Conservation (phyloP, 2,113 vertebrate genomes). For the Nothocercus nigrocapillus region DNA sequence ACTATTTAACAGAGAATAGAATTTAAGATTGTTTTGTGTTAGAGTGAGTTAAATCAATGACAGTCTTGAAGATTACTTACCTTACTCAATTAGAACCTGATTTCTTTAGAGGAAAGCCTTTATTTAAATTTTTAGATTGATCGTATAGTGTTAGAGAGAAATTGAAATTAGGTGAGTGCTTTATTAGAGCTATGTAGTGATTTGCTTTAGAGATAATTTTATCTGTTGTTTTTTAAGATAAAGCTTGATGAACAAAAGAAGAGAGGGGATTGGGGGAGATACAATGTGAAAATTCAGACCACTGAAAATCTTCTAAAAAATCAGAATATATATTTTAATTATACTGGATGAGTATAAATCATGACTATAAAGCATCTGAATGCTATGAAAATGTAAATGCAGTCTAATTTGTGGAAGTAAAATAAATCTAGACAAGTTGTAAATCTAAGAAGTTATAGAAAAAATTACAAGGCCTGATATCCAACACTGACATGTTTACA, state of each 20-base stretch:
- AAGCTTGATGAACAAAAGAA: slow-evolving; percentile 72
- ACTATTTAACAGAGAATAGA: neutral
- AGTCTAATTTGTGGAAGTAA: slow-evolving; percentile 64
- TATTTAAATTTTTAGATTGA: slow-evolving; percentile 65
- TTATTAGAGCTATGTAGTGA: slow-evolving; percentile 63
- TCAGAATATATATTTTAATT: slow-evolving; percentile 75
- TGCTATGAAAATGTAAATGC: slow-evolving; percentile 76
- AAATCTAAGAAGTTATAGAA: slow-evolving; percentile 60
- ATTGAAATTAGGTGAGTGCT: slow-evolving; percentile 53
- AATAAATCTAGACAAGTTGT: slow-evolving; percentile 55
- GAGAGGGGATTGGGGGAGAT: slow-evolving; percentile 61
- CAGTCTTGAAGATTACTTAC: slow-evolving; percentile 64
- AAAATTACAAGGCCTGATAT: slow-evolving; percentile 9
- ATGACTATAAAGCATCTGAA: slow-evolving; percentile 63
- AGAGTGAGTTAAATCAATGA: slow-evolving; percentile 56
- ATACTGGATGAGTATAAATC: slow-evolving; percentile 71
- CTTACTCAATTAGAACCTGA: slow-evolving; percentile 63
- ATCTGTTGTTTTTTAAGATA: slow-evolving; percentile 67
- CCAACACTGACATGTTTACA: slow-evolving; percentile 23
- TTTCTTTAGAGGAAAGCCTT: slow-evolving; percentile 64
- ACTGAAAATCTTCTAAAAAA: slow-evolving; percentile 61
- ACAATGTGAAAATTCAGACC: slow-evolving; percentile 69
- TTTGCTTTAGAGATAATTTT: slow-evolving; percentile 66
- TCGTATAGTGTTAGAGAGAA: slow-evolving; percentile 48
- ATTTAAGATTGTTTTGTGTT: slow-evolving; percentile 53